Base-by-base conservation (phyloP, 2,888 invertebrate species). In the Neoscelio sp. region DNA sequence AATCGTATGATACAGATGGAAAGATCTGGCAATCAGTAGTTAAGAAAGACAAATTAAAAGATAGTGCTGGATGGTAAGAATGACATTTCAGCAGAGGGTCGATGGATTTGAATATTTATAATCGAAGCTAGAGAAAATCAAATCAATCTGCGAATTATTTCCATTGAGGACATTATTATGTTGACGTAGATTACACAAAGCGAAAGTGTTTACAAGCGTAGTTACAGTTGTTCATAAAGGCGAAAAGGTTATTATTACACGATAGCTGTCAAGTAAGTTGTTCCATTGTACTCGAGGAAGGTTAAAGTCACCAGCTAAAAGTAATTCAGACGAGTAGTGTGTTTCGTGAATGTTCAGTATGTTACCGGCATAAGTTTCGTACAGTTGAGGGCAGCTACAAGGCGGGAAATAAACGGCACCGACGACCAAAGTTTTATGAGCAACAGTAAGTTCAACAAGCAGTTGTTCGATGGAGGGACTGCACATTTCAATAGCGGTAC, bases 361-460 rank as follows among this genome's bases (percentile, higher is more conserved):
- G 5, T 38, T 18, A 15, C 26, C 40, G 3, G 56, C 7, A 17
- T 56, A 56, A 4, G 4, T 20, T 0, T 8, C 0, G 12, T 56
- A 56, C n/a, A 13, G n/a, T 1, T 35, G 7, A 4, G 1, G 1
- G 15, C 1, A 1, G 38, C 12, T 7, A 20, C 8, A n/a, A 2
- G 56, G 56, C 0, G 56, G 56, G 13, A 56, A 56, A 13, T 56
- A 62, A 5, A 46, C 46, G 0, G 44, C 2, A n/a, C 35, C 12
- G 12, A 52, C 12, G 5, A 52, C 20, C 6, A 52, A 2, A 15
- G 5, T 6, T 1, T 1, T 12, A 5, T 18, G 5, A 7, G 10
- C 8, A 1, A 28, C 5, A 12, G 2, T 2, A 15, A 52, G 1
- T 18, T 33, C 12, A 1, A 52, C 7, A 6, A 8, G 18, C 1